These are phyloP conservation scores for Acropora yongei DNA, from an alignment of 64 coral and sea anemone species.

Conservation along the genomic window DNA sequence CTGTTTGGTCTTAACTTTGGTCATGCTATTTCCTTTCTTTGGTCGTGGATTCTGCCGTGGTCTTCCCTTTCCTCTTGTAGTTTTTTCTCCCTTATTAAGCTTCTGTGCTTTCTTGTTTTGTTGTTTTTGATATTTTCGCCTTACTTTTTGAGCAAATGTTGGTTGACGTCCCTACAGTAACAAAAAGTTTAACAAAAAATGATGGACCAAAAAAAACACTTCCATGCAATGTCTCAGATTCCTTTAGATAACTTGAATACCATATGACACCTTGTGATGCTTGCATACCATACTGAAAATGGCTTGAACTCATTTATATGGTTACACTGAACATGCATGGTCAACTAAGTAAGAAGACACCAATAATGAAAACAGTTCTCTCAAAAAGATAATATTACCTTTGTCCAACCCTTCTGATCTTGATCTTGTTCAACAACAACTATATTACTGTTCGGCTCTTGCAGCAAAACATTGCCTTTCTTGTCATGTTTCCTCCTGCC, in stretches of 20 bases:
- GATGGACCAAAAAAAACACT: too few relatives aligned
- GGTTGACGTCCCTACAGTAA: conserved; percentile 55
- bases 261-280: too few relatives aligned
- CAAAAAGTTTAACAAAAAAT: background rate
- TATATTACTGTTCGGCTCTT: conserved; percentile 25
- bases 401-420: conserved; percentile 50
- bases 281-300: too few relatives aligned
- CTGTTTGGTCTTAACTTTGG: conserved; percentile 75
- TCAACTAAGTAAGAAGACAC: too few relatives aligned
- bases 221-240: too few relatives aligned
- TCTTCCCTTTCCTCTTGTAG: conserved; percentile 59
- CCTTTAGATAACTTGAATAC: too few relatives aligned
- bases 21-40: conserved; percentile 62
- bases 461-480: background rate
- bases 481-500: conserved; percentile 29
- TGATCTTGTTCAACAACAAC: conserved; percentile 40
- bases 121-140: conserved; percentile 83
- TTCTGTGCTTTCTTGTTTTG: conserved; percentile 84
- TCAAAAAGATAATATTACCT: background rate
- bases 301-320: too few relatives aligned
- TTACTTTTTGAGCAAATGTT: conserved; percentile 81
- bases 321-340: too few relatives aligned
- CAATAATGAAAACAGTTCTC: too few relatives aligned
- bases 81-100: conserved; percentile 56
- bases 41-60: conserved; percentile 19